Base-by-base conservation (phyloP, 2,888 invertebrate genomes). In the Drosophila barbarae region DNA sequence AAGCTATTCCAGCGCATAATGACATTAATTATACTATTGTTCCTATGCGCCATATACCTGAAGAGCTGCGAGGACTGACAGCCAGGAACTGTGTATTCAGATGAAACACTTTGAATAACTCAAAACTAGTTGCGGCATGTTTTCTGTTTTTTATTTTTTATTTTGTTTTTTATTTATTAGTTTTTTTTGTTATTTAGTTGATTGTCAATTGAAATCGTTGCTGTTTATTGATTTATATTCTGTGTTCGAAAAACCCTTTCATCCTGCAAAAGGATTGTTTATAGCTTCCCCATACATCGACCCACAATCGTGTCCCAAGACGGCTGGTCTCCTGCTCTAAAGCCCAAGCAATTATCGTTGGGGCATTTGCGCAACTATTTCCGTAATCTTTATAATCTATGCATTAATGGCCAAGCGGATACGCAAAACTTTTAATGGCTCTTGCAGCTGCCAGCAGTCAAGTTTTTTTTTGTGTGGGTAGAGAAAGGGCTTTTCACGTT, bases 321-420 rank as follows among this genome's bases (percentile, higher is more conserved):
- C 2, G 13, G 12, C 28, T n/a, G 54, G 52, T 7, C 34, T 34
- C 30, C 34, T 57, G 30, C 61, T 35, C 47, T 28, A 53, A 50
- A 63, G 70, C 68, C 67, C 44, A 54, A 72, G 64, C 78, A 78
- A 81, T 83, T 82, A 82, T 74, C 72, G 71, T 61, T 66, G 55
- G 65, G 76, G 79, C 76, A 78, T 71, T 81, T 71, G 81, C 74
- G 53, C 65, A 84, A 82, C 84, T 84, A 85, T 82, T 84, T 69
- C 68, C 64, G 73, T 73, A 76, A 83, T 80, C 83, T 80, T 75
- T 75, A 76, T 72, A 71, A 78, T 68, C 76, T 70, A 65, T 63
- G 67, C 72, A 74, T 69, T 73, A 72, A 73, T 77, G 69, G 64
- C 61, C 68, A 64, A 59, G 59, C 44, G 58, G 70, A 65, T 57